Evolutionary conservation across 2,888 invertebrate genomes (phyloP).

Genomic region (Melangyna quadrimaculata): DNA sequence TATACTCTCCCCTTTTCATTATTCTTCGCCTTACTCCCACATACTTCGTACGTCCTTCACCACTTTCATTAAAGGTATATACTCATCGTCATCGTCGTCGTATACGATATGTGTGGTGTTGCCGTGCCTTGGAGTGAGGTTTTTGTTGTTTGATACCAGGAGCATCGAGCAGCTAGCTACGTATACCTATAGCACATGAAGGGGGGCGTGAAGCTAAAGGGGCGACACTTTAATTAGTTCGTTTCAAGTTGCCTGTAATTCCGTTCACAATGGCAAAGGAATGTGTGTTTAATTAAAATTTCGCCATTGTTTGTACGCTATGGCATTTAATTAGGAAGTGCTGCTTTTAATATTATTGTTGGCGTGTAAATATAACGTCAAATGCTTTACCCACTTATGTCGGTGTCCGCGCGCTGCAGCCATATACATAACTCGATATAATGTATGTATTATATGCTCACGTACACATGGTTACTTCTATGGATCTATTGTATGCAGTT

Average conservation of each 20-base stretch:
- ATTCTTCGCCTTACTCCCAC: slow-evolving; percentile 19
- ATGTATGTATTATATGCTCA: background rate
- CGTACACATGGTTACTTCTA: slow-evolving; percentile 1
- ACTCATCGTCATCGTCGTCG: slow-evolving; percentile 54
- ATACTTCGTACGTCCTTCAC: slow-evolving; percentile 29
- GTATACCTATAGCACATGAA: background rate
- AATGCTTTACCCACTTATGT: slow-evolving; percentile 70
- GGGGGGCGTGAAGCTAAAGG: slow-evolving; percentile 48
- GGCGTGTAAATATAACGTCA: slow-evolving; percentile 71
- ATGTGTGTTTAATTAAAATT: slow-evolving; percentile 72
- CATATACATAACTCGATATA: background rate
- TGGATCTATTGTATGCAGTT: slow-evolving; percentile 11
- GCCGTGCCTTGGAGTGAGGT: slow-evolving; percentile 14
- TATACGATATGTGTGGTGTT: background rate
- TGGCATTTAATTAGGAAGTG: slow-evolving; percentile 72
- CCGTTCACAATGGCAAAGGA: slow-evolving; percentile 72
- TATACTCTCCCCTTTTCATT: background rate
- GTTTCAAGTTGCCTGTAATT: slow-evolving; percentile 72
- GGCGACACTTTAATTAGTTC: slow-evolving; percentile 72
- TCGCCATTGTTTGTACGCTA: slow-evolving; percentile 71
- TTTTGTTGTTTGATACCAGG: slow-evolving; percentile 42
- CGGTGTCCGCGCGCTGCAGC: slow-evolving; percentile 56
- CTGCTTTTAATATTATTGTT: slow-evolving; percentile 72
- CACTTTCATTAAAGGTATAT: slow-evolving; percentile 67
- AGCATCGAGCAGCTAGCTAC: background rate